phyloP scores from a whole-genome alignment of 2,797 vertebrate genomes.

The Carduelis carduelis region DNA sequence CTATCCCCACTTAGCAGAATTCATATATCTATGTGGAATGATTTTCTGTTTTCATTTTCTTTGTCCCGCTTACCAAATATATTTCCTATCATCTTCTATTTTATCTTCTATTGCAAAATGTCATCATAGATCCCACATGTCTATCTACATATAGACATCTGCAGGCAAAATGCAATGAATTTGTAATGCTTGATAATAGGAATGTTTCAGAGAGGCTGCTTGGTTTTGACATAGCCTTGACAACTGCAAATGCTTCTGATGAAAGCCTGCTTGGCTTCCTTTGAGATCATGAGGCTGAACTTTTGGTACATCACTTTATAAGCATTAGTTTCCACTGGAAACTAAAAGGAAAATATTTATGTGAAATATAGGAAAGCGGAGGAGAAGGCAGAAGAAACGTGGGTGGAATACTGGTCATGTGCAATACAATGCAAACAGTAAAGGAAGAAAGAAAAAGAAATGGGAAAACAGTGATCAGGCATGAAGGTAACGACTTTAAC shows the following conservation, averaged over 20 bases:
- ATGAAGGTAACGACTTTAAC: background rate
- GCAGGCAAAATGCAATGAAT: constrained; percentile 17
- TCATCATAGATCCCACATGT: background rate
- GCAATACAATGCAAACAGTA: background rate
- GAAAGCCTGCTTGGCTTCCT: background rate
- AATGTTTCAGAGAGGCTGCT: background rate
- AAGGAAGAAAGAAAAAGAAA: background rate
- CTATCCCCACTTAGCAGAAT: background rate
- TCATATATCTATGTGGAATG: background rate
- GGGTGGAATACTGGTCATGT: background rate
- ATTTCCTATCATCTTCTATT: constrained; percentile 42
- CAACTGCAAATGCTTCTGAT: background rate
- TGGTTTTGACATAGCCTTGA: background rate
- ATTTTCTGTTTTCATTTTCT: constrained; percentile 46
- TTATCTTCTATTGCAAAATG: constrained; percentile 18
- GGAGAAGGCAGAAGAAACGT: background rate
- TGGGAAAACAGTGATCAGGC: background rate
- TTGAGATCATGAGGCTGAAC: background rate
- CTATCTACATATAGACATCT: constrained; percentile 1
- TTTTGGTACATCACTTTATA: background rate
- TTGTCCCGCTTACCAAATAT: background rate
- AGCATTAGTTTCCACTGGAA: background rate
- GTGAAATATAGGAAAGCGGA: background rate
- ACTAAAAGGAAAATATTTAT: background rate
- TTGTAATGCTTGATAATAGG: background rate